These are phyloP conservation scores for Zaprionus taronus DNA, from an alignment of 1,140 invertebrate species.

Conservation along the genomic window DNA sequence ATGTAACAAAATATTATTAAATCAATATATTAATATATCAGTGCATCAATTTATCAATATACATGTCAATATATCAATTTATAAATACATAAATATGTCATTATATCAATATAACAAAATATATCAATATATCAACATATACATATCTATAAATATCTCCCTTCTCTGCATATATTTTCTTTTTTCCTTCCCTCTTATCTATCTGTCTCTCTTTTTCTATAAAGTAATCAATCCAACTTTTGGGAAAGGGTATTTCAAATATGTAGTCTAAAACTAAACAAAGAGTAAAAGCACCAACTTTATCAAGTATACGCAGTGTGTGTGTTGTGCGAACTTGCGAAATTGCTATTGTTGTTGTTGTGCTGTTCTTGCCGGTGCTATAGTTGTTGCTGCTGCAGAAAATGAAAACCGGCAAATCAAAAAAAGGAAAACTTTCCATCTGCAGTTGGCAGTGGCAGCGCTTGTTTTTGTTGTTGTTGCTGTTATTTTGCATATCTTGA, in stretches of 20 bases:
- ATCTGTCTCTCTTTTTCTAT: too few species aligned
- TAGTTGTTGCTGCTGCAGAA: slow-evolving; percentile 11
- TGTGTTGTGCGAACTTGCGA: slow-evolving; percentile 6
- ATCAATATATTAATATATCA: too few species aligned
- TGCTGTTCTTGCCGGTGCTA: neutral
- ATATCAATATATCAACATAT: too few species aligned
- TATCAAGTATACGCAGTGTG: slow-evolving; percentile 43
- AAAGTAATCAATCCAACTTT: neutral
- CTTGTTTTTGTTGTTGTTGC: slow-evolving; percentile 6
- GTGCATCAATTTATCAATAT: too few species aligned
- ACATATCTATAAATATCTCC: too few species aligned
- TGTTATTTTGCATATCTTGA: slow-evolving; percentile 42
- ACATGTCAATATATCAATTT: too few species aligned
- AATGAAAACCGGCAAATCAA: slow-evolving; percentile 28
- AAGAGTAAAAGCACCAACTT: slow-evolving; percentile 12
- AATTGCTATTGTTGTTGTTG: slow-evolving; percentile 2
- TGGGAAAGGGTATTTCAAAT: slow-evolving; percentile 10
- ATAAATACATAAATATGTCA: too few species aligned
- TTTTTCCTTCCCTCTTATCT: too few species aligned
- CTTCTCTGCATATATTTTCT: too few species aligned
- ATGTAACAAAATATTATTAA: too few species aligned
- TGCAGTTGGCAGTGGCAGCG: slow-evolving; percentile 30
- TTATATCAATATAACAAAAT: too few species aligned
- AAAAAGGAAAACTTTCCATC: slow-evolving; percentile 37
- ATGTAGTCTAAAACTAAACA: neutral